These are phyloP conservation scores for Carassius gibelio DNA, from an alignment of 2,113 vertebrate species.

Conservation along the genomic window DNA sequence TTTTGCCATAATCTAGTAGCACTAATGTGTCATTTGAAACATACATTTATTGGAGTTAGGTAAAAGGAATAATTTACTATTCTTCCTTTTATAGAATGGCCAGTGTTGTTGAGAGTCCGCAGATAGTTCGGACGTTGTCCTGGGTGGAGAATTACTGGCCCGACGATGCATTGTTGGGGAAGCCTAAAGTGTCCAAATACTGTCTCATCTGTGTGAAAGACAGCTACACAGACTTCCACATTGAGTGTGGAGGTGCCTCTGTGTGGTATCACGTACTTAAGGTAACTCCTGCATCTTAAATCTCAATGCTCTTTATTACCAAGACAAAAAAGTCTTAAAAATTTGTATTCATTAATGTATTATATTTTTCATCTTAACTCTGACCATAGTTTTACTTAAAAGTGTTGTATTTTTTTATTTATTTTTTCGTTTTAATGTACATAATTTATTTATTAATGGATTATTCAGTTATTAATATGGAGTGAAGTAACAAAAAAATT, in stretches of 20 bases:
- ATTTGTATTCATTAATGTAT: neutral
- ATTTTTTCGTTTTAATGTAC: neutral
- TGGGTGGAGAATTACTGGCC: constrained; percentile 99
- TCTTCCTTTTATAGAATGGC: constrained; percentile 82
- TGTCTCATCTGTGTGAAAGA: constrained; percentile 98
- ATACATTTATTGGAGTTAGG: neutral
- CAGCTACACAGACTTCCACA: constrained; percentile 98
- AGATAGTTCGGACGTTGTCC: constrained; percentile 91
- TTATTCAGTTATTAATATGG: neutral
- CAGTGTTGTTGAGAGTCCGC: constrained; percentile 92
- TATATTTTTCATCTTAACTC: too few species aligned
- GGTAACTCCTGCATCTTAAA: constrained; percentile 68
- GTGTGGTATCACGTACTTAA: constrained; percentile 97
- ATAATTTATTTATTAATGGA: neutral
- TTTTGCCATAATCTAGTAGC: too few species aligned
- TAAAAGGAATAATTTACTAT: neutral
- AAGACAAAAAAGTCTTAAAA: neutral
- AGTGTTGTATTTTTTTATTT: neutral
- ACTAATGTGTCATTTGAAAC: too few species aligned
- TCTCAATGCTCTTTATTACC: neutral
- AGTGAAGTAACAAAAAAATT: too few species aligned
- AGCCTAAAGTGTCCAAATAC: constrained; percentile 97
- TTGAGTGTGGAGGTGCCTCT: constrained; percentile 92
- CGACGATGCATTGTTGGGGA: constrained; percentile 90
- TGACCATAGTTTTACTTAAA: too few species aligned